Conservation (phyloP, 92 coral and sea anemone genomes). For the Porites cylindrica region DNA sequence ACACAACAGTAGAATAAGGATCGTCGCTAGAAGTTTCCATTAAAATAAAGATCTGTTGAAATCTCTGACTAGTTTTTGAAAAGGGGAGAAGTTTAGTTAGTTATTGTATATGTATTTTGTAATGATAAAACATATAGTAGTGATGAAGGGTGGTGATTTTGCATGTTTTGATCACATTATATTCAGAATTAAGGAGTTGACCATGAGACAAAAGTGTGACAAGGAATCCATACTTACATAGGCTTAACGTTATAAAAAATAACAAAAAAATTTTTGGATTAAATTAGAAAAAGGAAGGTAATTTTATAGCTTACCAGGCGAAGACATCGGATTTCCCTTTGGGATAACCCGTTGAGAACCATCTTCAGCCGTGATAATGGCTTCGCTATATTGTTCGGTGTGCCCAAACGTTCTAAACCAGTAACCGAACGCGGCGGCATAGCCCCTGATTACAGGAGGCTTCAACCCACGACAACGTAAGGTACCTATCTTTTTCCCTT, state of each 20-base stretch:
- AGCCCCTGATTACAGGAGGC: conserved; percentile 46
- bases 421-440: conserved; percentile 6
- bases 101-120: too few relatives aligned
- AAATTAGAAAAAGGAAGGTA: neutral
- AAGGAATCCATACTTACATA: conserved; percentile 16
- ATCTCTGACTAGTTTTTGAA: too few relatives aligned
- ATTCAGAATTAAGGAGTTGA: neutral
- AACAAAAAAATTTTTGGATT: neutral
- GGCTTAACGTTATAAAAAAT: conserved; percentile 8
- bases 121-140: too few relatives aligned
- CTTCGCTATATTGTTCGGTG: conserved; percentile 48
- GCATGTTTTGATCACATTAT: too few relatives aligned
- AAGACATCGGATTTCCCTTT: conserved; percentile 55
- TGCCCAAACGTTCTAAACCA: conserved; percentile 65
- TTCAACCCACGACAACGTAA: conserved; percentile 44
- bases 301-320: conserved; percentile 40
- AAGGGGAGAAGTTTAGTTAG: too few relatives aligned
- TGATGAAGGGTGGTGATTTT: too few relatives aligned
- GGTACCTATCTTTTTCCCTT: conserved; percentile 54
- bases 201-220: conserved; percentile 8
- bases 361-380: conserved; percentile 8
- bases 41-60: too few relatives aligned
- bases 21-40: neutral
- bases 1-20: neutral
- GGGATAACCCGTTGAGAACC: conserved; percentile 35